A percentile compares a stretch with the other conserved stretches of the same genome.
phyloP scores from a whole-genome alignment of 1,140 invertebrate genomes.

The Idris sp. region DNA sequence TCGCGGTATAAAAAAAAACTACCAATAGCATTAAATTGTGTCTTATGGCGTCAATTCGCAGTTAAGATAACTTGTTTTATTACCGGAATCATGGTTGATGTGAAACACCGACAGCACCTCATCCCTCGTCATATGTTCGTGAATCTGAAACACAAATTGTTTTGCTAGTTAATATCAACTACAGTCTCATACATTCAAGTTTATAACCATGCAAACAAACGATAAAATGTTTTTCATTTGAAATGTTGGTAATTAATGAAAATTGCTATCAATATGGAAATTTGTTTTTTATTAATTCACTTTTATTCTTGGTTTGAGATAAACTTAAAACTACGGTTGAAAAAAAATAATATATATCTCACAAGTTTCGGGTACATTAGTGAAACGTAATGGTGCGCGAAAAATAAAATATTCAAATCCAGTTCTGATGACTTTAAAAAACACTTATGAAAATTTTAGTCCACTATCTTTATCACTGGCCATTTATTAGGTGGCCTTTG shows the following conservation, averaged over 20 bases:
- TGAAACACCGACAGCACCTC: conserved; percentile 89
- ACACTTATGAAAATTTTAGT: conserved; percentile 19
- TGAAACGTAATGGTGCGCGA: conserved; percentile 1
- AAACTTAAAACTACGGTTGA: no score
- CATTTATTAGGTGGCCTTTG: conserved; percentile 13
- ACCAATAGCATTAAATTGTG: conserved; percentile 21
- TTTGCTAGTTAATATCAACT: conserved; percentile 31
- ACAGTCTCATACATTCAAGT: background rate
- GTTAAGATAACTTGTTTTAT: conserved; percentile 65
- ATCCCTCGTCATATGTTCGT: conserved; percentile 89
- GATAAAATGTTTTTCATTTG: no score
- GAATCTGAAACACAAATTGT: conserved; percentile 82
- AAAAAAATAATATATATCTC: no score
- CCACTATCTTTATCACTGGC: conserved; percentile 21
- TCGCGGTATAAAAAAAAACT: conserved; percentile 15
- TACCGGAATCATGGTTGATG: conserved; percentile 85
- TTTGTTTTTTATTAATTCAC: no score
- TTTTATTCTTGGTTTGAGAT: no score
- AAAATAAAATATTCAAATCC: conserved; percentile 20
- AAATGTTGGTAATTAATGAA: no score
- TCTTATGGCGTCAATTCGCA: conserved; percentile 24
- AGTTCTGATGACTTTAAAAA: conserved; percentile 11
- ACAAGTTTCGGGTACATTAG: background rate
- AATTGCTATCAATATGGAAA: no score
- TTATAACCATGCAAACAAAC: no score